Evolutionary conservation across 1,140 invertebrate genomes (phyloP).

Genomic region (Trissolcus basalis): DNA sequence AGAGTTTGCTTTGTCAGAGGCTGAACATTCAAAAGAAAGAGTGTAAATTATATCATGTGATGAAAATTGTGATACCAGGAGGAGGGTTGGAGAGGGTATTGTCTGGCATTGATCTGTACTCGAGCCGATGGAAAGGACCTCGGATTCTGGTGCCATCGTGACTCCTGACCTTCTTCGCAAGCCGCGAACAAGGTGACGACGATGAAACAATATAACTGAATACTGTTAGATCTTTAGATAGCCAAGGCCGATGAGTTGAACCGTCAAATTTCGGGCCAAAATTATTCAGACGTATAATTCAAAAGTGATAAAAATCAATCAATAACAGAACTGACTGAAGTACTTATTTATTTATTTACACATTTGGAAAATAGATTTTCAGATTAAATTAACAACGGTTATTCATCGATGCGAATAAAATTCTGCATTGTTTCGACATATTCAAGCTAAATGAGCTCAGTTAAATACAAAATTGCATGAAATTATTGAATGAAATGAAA

Average conservation of each 20-base stretch:
- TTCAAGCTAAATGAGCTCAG: too few species aligned
- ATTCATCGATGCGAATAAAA: too few species aligned
- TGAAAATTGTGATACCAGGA: background rate
- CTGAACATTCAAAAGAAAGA: constrained; percentile 18
- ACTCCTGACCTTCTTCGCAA: constrained; percentile 62
- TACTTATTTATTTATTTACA: too few species aligned
- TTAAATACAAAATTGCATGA: too few species aligned
- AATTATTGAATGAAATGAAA: too few species aligned
- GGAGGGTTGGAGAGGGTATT: constrained; percentile 51
- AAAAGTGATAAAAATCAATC: too few species aligned
- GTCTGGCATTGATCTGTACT: constrained; percentile 62
- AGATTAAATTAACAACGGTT: too few species aligned
- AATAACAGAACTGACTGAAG: too few species aligned
- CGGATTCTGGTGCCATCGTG: constrained; percentile 28
- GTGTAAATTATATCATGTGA: constrained; percentile 32
- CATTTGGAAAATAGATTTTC: too few species aligned
- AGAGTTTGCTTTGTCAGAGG: constrained; percentile 25
- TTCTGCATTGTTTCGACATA: too few species aligned
- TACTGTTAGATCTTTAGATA: constrained; percentile 64
- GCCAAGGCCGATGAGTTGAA: constrained; percentile 60
- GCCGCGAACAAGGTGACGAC: constrained; percentile 35
- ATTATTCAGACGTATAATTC: too few species aligned
- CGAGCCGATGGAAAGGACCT: constrained; percentile 22
- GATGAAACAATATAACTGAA: constrained; percentile 65
- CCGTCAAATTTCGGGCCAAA: too few species aligned